Evolutionary conservation across 2,113 vertebrate species (phyloP).

Genomic region (Hylia prasina): DNA sequence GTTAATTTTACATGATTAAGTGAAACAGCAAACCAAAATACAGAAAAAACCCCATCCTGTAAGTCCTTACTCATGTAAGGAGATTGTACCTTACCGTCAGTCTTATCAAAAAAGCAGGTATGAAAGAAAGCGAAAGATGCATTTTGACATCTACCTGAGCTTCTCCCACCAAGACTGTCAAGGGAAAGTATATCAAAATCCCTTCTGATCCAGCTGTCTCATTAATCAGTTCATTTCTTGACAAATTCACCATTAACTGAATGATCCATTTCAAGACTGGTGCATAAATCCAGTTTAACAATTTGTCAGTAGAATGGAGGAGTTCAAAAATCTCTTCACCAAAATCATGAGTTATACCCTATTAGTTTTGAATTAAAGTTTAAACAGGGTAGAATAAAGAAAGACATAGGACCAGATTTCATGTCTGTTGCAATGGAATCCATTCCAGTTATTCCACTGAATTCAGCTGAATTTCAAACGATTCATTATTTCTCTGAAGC

Average conservation of each 20-base stretch:
- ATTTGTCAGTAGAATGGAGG: background rate
- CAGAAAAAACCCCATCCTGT: background rate
- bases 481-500: background rate
- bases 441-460: background rate
- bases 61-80: background rate
- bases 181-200: background rate
- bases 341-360: background rate
- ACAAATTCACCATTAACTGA: background rate
- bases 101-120: background rate
- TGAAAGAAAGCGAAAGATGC: background rate
- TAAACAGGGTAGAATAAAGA: background rate
- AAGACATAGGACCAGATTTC: background rate
- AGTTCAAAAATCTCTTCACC: background rate
- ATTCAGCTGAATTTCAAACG: background rate
- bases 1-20: background rate
- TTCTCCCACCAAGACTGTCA: background rate
- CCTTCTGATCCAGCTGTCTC: background rate
- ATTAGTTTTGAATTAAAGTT: constrained; percentile 16
- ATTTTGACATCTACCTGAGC: background rate
- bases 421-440: background rate
- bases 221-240: background rate
- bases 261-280: background rate
- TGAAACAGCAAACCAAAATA: background rate
- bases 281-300: background rate
- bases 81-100: background rate